Conservation (phyloP, 2,113 vertebrate species). For the Malurus cyaneus region DNA sequence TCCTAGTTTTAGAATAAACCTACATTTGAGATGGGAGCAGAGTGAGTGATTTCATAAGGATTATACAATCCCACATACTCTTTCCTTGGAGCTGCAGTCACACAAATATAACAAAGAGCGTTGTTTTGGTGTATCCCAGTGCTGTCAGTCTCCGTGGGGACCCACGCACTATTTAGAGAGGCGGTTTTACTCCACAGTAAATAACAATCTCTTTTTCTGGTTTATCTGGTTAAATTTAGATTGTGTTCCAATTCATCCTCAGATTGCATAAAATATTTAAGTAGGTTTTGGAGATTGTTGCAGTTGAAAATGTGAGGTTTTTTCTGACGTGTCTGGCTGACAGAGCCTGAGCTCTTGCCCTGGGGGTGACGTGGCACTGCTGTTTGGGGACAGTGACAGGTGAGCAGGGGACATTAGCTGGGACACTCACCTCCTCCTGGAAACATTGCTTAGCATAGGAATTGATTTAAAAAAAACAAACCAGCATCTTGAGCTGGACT, state of each 20-base stretch:
- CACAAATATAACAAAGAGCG: conserved; percentile 18
- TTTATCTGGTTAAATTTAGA: conserved; percentile 13
- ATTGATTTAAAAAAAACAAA: neutral
- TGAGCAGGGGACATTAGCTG: neutral
- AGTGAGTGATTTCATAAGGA: conserved; percentile 33
- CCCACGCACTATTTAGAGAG: conserved; percentile 5
- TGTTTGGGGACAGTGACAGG: neutral
- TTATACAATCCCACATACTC: conserved; percentile 40
- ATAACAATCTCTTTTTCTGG: neutral
- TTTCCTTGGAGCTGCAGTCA: neutral
- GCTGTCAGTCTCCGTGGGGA: conserved; percentile 7
- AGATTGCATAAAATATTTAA: neutral
- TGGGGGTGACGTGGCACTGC: neutral
- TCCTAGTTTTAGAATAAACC: neutral
- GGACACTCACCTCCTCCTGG: neutral
- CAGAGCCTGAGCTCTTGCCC: neutral
- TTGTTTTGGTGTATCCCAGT: conserved; percentile 9
- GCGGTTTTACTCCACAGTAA: conserved; percentile 14
- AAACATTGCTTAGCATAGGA: neutral
- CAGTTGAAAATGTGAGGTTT: neutral
- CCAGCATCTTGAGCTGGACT: fast-evolving
- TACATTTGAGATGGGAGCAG: neutral
- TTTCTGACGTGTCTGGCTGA: neutral
- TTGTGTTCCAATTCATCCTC: neutral
- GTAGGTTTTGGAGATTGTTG: neutral